Evolutionary conservation across 2,888 invertebrate genomes (phyloP), one percentile per base, ranked within the genome.

Genomic region (Agelastica alni): DNA sequence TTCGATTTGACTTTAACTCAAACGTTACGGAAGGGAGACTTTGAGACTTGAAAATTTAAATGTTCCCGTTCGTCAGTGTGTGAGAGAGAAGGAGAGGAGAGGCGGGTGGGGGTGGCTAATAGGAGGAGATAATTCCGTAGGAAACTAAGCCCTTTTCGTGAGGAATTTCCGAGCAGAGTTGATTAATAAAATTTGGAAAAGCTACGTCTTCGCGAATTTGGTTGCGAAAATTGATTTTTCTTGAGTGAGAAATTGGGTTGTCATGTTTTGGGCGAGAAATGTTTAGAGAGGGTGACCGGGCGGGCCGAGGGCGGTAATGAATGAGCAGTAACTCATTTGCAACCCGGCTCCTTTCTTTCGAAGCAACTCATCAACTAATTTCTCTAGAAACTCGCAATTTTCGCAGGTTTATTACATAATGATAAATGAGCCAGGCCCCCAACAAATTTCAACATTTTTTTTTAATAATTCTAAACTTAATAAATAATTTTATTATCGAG

Each of bases 311-410:
- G 63, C 55, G 63, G 60, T 63, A 68, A 62, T 65, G 63, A 62
- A 64, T 63, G 62, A 61, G 60, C 63, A 60, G 71, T 72, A 72
- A 73, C 74, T 73, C 73, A 73, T 73, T 74, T 73, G 73, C 73
- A 72, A 73, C 70, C 72, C 70, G 70, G 70, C 67, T 71, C 72
- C 69, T 71, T 73, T 73, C 72, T 72, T 73, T 73, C 70, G 70
- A 69, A 64, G 61, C 71, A 70, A 73, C 72, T 72, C 74, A 74
- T 74, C 74, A 73, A 73, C 74, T 74, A 73, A 74, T 74, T 74
- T 74, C 74, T 72, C 70, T 70, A n/a, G 59, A 70, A 73, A 72
- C 70, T 70, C 70, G 65, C 66, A 67, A 70, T 70, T 70, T 70
- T 70, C 69, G 70, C 70, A 67, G 71, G 71, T 71, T 73, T 71